Percentiles rank a stretch among this genome's conserved stretches.
phyloP scores from a whole-genome alignment of 92 coral and sea anemone species.

The Parazoanthus swiftii region DNA sequence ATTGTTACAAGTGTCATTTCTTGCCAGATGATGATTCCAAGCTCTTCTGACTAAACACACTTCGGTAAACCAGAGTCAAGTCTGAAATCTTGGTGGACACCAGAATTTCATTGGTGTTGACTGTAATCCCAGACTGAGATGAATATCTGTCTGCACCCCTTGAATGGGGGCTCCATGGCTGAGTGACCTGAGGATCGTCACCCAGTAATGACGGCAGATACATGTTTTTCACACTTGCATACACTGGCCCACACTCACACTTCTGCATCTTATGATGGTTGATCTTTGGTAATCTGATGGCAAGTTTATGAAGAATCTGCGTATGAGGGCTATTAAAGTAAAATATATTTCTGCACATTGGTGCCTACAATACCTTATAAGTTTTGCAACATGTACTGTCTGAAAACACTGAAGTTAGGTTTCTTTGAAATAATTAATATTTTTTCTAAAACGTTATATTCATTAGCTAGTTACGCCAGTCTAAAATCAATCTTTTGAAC shows the following conservation, averaged over 20 bases:
- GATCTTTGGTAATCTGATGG: slow-evolving; percentile 57
- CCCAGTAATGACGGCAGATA: slow-evolving; percentile 58
- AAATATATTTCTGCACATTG: no score
- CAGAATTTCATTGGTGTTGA: slow-evolving; percentile 41
- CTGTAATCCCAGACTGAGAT: slow-evolving; percentile 66
- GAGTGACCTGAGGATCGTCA: slow-evolving; percentile 50
- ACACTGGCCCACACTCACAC: not conserved
- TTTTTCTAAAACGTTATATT: no score
- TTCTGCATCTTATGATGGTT: slow-evolving; percentile 24
- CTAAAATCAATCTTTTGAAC: no score
- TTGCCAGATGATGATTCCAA: slow-evolving; percentile 57
- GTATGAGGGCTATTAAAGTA: not conserved
- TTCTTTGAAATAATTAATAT: no score
- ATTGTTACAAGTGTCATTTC: not conserved
- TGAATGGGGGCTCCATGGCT: slow-evolving; percentile 35
- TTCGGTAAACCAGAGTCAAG: slow-evolving; percentile 69
- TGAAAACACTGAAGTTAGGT: no score
- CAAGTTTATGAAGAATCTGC: slow-evolving; percentile 2
- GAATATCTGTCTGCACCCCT: slow-evolving; percentile 48
- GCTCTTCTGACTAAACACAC: slow-evolving; percentile 43
- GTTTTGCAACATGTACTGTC: no score
- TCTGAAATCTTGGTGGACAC: slow-evolving; percentile 77
- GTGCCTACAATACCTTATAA: no score
- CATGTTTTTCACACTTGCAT: slow-evolving; percentile 8
- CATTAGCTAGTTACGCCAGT: no score